A percentile compares a stretch with the other conserved stretches of the same genome.
Evolutionary conservation across 2,888 invertebrate genomes (phyloP).

Genomic region (Scaptomyza tumidula): DNA sequence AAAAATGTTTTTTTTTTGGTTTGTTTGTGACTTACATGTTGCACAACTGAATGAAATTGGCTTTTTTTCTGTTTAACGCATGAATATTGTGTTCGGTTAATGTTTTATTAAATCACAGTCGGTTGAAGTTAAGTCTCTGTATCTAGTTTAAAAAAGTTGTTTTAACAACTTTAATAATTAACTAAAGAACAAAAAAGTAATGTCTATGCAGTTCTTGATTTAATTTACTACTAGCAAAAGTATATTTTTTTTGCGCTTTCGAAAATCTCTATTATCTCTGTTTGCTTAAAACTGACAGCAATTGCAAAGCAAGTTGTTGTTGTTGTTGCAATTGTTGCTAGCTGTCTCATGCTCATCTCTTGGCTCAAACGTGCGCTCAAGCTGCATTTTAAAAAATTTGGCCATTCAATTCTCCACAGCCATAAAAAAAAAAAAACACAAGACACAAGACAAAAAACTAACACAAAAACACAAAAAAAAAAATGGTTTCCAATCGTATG

Average conservation of each 20-base stretch:
- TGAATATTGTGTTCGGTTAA: not conserved
- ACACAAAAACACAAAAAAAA: constrained; percentile 15
- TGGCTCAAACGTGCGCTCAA: constrained; percentile 69
- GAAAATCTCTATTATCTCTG: constrained; percentile 37
- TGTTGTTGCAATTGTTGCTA: constrained; percentile 45
- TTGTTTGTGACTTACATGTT: not conserved
- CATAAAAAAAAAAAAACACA: constrained; percentile 11
- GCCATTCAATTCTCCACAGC: constrained; percentile 70
- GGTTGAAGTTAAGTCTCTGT: not conserved
- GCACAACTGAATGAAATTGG: not conserved
- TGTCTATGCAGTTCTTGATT: not conserved
- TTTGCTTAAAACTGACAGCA: constrained; percentile 19
- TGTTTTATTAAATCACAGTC: not conserved
- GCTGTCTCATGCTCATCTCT: constrained; percentile 55
- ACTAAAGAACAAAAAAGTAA: not conserved
- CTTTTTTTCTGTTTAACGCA: not conserved
- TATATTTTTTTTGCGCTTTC: not conserved
- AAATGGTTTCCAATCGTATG: constrained; percentile 60
- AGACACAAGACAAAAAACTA: constrained; percentile 51
- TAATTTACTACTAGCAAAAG: not conserved
- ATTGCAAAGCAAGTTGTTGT: constrained; percentile 54
- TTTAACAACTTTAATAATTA: not conserved
- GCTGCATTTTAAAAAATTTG: constrained; percentile 75
- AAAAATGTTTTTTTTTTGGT: not conserved
- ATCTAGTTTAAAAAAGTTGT: not conserved